Percentiles rank a stretch among this genome's conserved stretches.
phyloP scores from a whole-genome alignment of 2,113 vertebrate genomes.

The Varanus komodoensis region DNA sequence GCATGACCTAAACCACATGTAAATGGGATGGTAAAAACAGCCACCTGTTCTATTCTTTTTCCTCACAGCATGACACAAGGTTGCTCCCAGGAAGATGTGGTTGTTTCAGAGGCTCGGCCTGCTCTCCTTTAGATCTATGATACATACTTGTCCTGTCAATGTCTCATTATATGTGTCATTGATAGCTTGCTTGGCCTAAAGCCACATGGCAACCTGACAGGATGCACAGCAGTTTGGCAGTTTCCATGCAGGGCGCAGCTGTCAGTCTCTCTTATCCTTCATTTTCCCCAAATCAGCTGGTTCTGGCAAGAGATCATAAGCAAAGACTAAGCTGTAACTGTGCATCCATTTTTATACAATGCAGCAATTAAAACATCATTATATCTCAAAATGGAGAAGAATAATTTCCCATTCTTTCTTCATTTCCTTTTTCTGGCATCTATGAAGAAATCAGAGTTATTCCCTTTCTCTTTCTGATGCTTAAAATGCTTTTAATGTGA shows the following conservation, averaged over 20 bases:
- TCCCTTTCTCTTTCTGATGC: constrained; percentile 54
- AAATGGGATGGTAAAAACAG: background rate
- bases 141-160: constrained; percentile 68
- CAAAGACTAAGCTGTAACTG: constrained; percentile 68
- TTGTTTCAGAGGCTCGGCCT: constrained; percentile 57
- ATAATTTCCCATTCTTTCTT: constrained; percentile 28
- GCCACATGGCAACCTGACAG: constrained; percentile 73
- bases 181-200: constrained; percentile 74
- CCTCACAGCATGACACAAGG: background rate
- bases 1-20: background rate
- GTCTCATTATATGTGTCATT: constrained; percentile 69
- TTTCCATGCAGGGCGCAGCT: constrained; percentile 77
- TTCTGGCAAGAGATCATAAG: constrained; percentile 78
- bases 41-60: background rate
- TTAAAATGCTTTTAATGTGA: constrained; percentile 43
- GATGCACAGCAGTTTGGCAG: constrained; percentile 71
- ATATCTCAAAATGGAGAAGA: constrained; percentile 11
- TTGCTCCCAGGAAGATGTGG: constrained; percentile 43
- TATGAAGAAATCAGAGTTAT: constrained; percentile 58
- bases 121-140: constrained; percentile 67
- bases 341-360: constrained; percentile 60
- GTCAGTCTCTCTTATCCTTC: constrained; percentile 78
- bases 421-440: constrained; percentile 48
- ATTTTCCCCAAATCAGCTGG: constrained; percentile 75
- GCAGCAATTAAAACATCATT: constrained; percentile 67